A percentile compares a stretch with the other conserved stretches of the same genome.
Conservation (phyloP, 92 coral and sea anemone genomes). For the Actinernus sp. region DNA sequence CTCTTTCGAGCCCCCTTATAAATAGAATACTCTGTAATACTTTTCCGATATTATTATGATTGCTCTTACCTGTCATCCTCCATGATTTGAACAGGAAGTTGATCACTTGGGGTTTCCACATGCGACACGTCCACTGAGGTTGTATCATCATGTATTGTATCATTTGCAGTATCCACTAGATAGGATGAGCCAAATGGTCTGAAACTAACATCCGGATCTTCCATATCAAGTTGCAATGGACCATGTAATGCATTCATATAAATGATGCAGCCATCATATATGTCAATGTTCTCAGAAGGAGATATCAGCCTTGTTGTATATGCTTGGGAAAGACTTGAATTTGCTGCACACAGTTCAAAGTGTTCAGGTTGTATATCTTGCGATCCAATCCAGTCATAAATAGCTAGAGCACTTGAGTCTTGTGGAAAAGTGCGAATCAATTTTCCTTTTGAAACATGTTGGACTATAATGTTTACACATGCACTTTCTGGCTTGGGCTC, state of each 20-base stretch:
- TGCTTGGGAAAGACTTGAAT: not conserved
- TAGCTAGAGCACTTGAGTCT: conserved; percentile 10
- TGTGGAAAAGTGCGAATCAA: conserved; percentile 15
- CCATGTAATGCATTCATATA: conserved; percentile 7
- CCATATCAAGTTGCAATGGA: conserved; percentile 6
- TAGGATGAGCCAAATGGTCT: conserved; percentile 4
- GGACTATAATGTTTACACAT: conserved; percentile 14
- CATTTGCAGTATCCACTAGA: conserved; percentile 1
- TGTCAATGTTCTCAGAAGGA: conserved; percentile 10
- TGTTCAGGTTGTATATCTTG: conserved; percentile 29
- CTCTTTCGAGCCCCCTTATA: not conserved
- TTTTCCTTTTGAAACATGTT: conserved; percentile 25
- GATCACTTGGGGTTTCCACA: conserved; percentile 5
- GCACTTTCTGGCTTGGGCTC: conserved; percentile 17
- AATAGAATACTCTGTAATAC: no score
- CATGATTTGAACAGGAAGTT: conserved; percentile 9
- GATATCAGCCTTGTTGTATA: not conserved
- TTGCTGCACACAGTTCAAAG: conserved; percentile 15
- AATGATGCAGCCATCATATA: conserved; percentile 17
- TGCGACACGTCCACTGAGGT: not conserved
- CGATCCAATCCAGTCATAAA: conserved; percentile 49
- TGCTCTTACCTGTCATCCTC: conserved; percentile 12
- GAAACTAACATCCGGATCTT: conserved; percentile 7
- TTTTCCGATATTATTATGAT: not conserved
- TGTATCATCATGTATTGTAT: conserved; percentile 1